Evolutionary conservation across 2,888 invertebrate genomes (phyloP).

Genomic region (Myathropa florea): DNA sequence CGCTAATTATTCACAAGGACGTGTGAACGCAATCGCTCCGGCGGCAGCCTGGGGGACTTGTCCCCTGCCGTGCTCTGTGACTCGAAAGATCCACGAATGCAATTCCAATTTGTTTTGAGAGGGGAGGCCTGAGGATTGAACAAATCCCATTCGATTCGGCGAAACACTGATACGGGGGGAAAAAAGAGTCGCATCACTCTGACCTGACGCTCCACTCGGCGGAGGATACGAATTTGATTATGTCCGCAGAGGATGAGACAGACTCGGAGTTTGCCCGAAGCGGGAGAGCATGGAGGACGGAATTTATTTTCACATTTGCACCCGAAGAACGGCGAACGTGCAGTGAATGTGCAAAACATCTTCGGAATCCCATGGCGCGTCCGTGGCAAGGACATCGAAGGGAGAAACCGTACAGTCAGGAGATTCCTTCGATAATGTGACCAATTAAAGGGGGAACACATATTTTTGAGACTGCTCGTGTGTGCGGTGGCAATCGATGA

Average conservation of each 20-base stretch:
- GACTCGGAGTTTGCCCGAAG: no score
- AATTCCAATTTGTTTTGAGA: background rate
- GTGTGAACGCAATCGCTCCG: background rate
- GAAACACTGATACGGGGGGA: background rate
- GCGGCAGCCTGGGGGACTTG: no score
- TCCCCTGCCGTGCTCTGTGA: background rate
- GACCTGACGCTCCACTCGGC: background rate
- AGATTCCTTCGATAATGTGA: background rate
- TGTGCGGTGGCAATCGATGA: background rate
- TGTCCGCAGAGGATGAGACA: background rate
- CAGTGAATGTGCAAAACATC: slow-evolving; percentile 26
- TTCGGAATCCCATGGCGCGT: background rate
- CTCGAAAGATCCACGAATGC: background rate
- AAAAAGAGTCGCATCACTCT: background rate
- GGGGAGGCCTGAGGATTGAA: slow-evolving; percentile 1
- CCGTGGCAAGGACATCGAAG: background rate
- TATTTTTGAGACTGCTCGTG: background rate
- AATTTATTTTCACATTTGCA: slow-evolving; percentile 40
- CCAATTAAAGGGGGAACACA: background rate
- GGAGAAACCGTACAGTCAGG: background rate
- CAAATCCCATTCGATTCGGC: background rate
- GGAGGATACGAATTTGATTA: background rate
- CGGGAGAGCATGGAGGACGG: background rate
- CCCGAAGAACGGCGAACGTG: slow-evolving; percentile 23
- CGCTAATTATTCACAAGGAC: background rate